These are phyloP conservation scores for Passer montanus DNA, from an alignment of 2,113 vertebrate genomes.

Conservation along the genomic window DNA sequence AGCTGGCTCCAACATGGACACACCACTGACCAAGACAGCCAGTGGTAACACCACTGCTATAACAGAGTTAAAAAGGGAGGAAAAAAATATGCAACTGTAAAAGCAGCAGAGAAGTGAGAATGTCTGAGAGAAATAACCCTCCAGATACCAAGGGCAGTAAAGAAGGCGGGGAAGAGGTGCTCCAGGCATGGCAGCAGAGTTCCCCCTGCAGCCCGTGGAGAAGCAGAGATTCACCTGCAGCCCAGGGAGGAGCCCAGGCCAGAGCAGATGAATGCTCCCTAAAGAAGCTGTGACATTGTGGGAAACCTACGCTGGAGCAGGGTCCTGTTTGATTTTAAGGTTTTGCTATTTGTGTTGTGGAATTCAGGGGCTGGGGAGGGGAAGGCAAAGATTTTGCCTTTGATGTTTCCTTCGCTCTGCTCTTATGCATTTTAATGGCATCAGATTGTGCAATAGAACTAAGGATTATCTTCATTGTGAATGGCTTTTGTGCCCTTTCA, in stretches of 20 bases:
- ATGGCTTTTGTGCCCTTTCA: conserved; percentile 60
- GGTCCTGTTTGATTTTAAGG: not conserved
- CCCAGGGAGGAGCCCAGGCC: not conserved
- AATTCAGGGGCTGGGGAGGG: not conserved
- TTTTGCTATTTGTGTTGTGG: not conserved
- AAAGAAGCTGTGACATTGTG: not conserved
- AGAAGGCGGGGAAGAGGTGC: not conserved
- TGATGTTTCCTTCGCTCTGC: not conserved
- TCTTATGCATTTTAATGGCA: not conserved
- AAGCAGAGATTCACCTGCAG: not conserved
- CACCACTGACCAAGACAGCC: accelerated
- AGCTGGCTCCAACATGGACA: accelerated
- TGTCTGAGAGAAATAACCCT: not conserved
- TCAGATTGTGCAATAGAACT: conserved; percentile 19
- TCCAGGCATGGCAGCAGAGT: not conserved
- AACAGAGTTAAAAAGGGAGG: accelerated
- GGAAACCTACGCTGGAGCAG: not conserved
- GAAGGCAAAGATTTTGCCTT: not conserved
- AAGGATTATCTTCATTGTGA: conserved; percentile 19
- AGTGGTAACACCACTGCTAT: not conserved
- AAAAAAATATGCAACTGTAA: not conserved
- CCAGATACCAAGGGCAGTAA: not conserved
- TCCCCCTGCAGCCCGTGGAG: not conserved
- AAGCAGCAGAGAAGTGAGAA: not conserved
- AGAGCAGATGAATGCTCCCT: not conserved